These are phyloP conservation scores for Archaeoteleia sp. DNA, from an alignment of 2,888 invertebrate genomes.

Conservation along the genomic window DNA sequence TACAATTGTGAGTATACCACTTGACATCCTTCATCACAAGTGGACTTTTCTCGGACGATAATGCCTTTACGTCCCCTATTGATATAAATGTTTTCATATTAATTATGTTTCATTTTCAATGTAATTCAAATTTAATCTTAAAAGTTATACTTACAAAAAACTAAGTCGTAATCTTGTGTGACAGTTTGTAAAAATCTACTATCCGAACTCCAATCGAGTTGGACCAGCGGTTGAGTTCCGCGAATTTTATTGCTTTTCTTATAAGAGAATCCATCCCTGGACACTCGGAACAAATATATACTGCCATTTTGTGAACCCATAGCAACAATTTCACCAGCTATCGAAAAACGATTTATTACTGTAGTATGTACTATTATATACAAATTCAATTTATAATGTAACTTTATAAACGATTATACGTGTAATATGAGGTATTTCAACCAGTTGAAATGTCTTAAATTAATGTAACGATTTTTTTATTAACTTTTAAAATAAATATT, in stretches of 20 bases:
- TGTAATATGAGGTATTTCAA: no score
- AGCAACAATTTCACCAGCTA: constrained; percentile 91
- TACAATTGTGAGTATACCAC: constrained; percentile 91
- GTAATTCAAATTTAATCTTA: not conserved
- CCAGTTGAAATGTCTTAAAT: no score
- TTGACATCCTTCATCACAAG: constrained; percentile 93
- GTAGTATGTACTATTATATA: no score
- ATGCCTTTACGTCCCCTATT: constrained; percentile 91
- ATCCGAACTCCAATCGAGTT: constrained; percentile 94
- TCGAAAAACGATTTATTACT: constrained; percentile 56
- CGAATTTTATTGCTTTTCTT: constrained; percentile 92
- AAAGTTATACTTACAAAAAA: constrained; percentile 84
- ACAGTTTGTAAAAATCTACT: constrained; percentile 91
- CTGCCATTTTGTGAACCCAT: constrained; percentile 94
- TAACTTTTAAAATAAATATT: no score
- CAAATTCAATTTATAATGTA: no score
- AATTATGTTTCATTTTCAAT: constrained; percentile 6
- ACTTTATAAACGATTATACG: no score
- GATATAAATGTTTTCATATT: not conserved
- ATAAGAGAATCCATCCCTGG: constrained; percentile 92
- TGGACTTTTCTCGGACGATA: constrained; percentile 91
- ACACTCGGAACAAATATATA: constrained; percentile 88
- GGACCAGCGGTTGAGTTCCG: constrained; percentile 88
- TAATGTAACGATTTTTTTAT: no score
- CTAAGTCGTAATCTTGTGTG: constrained; percentile 91